Percentiles rank a stretch among this genome's conserved stretches.
Evolutionary conservation across 1,140 invertebrate genomes (phyloP).

Genomic region (Drosophila leontia): DNA sequence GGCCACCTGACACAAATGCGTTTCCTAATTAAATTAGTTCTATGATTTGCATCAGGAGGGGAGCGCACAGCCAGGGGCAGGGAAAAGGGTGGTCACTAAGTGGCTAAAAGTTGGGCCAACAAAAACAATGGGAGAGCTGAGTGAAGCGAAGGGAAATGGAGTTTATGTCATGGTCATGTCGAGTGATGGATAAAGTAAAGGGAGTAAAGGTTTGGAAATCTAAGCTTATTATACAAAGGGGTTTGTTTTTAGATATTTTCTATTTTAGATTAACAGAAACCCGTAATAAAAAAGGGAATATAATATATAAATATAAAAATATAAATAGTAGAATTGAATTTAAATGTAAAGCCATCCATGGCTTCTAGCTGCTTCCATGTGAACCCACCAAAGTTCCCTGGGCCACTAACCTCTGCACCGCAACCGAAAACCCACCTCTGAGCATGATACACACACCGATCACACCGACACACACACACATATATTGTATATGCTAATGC

Average conservation of each 20-base stretch:
- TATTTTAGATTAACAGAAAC: background rate
- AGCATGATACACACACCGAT: background rate
- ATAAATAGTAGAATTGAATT: background rate
- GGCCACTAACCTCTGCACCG: background rate
- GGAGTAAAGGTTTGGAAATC: background rate
- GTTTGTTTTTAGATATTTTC: background rate
- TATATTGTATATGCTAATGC: constrained; percentile 2
- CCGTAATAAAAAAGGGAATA: background rate
- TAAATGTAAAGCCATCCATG: background rate
- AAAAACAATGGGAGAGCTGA: background rate
- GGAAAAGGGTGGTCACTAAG: background rate
- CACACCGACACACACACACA: background rate
- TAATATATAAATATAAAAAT: no score
- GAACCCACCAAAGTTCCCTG: background rate
- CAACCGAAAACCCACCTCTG: constrained; percentile 4
- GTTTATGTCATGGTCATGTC: background rate
- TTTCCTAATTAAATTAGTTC: constrained; percentile 51
- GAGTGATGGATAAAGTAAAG: background rate
- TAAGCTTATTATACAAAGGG: background rate
- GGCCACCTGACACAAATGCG: constrained; percentile 50
- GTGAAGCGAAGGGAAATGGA: background rate
- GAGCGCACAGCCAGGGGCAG: background rate
- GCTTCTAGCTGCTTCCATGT: background rate
- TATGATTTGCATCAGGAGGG: constrained; percentile 36
- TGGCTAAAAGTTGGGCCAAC: background rate